These are phyloP conservation scores for Salticus scenicus DNA, from an alignment of 2,888 invertebrate genomes.

Conservation along the genomic window DNA sequence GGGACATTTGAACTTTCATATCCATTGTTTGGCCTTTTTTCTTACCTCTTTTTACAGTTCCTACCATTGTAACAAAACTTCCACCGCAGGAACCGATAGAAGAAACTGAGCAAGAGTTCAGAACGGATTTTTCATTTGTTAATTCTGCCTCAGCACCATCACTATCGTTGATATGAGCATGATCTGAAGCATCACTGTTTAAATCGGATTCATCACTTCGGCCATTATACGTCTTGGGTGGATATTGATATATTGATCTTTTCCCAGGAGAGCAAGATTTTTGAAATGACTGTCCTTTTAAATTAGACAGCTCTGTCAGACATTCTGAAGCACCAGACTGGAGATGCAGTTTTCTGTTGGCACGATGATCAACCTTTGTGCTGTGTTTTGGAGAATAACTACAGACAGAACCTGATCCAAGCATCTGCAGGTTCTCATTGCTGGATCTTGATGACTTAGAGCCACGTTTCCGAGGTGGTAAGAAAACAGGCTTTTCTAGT, in stretches of 20 bases:
- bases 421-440: conserved; percentile 60
- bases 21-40: conserved; percentile 84
- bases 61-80: conserved; percentile 78
- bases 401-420: conserved; percentile 29
- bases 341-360: conserved; percentile 61
- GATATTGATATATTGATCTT: conserved; percentile 57
- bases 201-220: conserved; percentile 65
- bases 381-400: conserved; percentile 47
- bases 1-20: conserved; percentile 83
- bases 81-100: conserved; percentile 70
- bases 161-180: conserved; percentile 61
- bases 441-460: conserved; percentile 60
- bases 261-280: conserved; percentile 47
- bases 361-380: conserved; percentile 55
- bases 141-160: conserved; percentile 63
- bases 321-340: conserved; percentile 30
- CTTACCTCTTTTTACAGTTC: conserved; percentile 84
- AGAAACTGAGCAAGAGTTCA: conserved; percentile 62
- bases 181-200: conserved; percentile 62
- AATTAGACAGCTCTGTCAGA: conserved; percentile 28
- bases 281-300: conserved; percentile 37
- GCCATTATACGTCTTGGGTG: conserved; percentile 44
- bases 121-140: conserved; percentile 59
- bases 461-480: conserved; percentile 68
- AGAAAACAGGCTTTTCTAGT: conserved; percentile 64